phyloP scores from a whole-genome alignment of 2,888 invertebrate species.

The Lepas anatifera region DNA sequence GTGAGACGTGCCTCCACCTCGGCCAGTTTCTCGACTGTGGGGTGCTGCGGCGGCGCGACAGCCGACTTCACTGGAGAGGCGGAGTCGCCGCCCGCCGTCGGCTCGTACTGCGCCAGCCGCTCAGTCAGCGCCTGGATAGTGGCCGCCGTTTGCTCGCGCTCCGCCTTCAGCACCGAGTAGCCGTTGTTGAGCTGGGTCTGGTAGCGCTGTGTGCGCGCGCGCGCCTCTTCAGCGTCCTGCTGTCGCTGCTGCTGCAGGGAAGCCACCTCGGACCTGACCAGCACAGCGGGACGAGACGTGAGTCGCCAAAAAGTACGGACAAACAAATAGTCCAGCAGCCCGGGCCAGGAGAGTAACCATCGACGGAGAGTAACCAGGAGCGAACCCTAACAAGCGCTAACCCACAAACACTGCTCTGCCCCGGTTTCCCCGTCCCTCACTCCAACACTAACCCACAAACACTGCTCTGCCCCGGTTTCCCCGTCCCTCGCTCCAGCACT shows the following conservation, averaged over 20 bases:
- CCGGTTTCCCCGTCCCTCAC: too few species aligned
- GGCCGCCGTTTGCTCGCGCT: constrained; percentile 26
- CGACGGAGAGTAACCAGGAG: neutral
- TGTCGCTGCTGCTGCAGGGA: constrained; percentile 27
- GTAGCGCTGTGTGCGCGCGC: constrained; percentile 32
- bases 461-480: too few species aligned
- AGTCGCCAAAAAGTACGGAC: too few species aligned
- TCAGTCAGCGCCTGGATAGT: constrained; percentile 25
- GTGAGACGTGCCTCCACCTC: neutral
- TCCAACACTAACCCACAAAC: too few species aligned
- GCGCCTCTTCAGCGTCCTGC: constrained; percentile 29
- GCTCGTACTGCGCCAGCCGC: neutral
- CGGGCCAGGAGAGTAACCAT: too few species aligned
- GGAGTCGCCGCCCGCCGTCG: neutral
- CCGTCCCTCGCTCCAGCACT: too few species aligned
- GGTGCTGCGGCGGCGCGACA: neutral
- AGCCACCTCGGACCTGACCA: neutral
- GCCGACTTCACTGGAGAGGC: neutral
- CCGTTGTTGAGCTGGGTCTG: constrained; percentile 30
- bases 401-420: too few species aligned
- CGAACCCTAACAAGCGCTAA: neutral
- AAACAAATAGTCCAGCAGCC: too few species aligned
- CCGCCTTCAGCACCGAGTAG: constrained; percentile 26
- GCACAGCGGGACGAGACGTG: too few species aligned
- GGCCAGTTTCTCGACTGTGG: neutral